Evolutionary conservation across 2,888 invertebrate genomes (phyloP).

Genomic region (Mythimna lalbum): DNA sequence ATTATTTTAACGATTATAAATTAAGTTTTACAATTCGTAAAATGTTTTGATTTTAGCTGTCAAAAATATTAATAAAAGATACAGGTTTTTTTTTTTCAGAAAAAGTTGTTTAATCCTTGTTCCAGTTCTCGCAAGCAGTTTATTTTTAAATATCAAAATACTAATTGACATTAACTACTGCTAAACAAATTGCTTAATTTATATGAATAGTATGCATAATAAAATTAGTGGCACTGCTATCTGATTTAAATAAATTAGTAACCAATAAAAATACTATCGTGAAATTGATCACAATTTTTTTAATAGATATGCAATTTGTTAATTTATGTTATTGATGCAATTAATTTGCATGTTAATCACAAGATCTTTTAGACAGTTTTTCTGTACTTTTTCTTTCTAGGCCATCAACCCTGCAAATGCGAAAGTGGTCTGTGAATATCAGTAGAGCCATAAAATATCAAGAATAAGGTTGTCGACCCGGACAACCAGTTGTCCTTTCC

Average conservation of each 20-base stretch:
- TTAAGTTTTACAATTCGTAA: background rate
- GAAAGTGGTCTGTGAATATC: conserved; percentile 50
- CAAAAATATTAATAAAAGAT: background rate
- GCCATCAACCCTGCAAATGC: conserved; percentile 31
- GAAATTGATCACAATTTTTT: conserved; percentile 5
- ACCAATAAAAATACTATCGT: conserved; percentile 12
- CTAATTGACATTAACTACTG: background rate
- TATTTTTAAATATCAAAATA: conserved; percentile 11
- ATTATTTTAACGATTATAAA: background rate
- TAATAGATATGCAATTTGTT: conserved; percentile 5
- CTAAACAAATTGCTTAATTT: conserved; percentile 13
- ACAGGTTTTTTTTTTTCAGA: background rate
- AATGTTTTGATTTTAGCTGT: background rate
- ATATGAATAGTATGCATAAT: conserved; percentile 21
- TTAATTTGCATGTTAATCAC: conserved; percentile 21
- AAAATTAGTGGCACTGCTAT: background rate
- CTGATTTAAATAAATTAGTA: conserved; percentile 33
- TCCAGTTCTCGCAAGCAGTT: background rate
- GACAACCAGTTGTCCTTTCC: conserved; percentile 79
- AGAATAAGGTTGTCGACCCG: conserved; percentile 75
- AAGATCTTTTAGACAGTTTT: background rate
- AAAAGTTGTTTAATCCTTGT: background rate
- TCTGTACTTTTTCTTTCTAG: background rate
- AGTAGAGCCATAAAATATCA: conserved; percentile 51
- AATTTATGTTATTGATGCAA: conserved; percentile 9